phyloP scores from a whole-genome alignment of 2,888 invertebrate species.

The Alitta virens region DNA sequence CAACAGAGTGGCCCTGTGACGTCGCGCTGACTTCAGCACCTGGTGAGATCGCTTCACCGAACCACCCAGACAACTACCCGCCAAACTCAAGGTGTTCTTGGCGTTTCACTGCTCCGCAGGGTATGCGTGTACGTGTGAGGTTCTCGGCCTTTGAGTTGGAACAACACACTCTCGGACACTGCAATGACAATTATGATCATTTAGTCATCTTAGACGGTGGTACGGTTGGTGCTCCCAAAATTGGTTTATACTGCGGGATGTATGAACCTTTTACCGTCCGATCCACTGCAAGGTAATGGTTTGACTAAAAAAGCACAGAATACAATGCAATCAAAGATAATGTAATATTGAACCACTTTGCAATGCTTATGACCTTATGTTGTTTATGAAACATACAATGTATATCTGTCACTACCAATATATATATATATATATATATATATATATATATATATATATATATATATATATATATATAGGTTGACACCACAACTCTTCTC shows the following conservation, averaged over 20 bases:
- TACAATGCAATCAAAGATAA: too few relatives aligned
- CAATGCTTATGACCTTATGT: too few relatives aligned
- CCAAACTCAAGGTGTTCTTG: conserved; percentile 40
- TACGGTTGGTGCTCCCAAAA: conserved; percentile 21
- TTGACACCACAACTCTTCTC: too few relatives aligned
- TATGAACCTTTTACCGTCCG: conserved; percentile 21
- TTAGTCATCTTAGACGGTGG: conserved; percentile 22
- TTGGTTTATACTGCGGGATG: conserved; percentile 30
- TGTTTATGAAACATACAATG: too few relatives aligned
- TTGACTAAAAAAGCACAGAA: too few relatives aligned
- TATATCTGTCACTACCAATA: too few relatives aligned
- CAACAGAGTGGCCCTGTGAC: conserved; percentile 52
- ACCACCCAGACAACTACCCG: conserved; percentile 46
- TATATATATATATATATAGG: too few relatives aligned
- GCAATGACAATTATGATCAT: conserved; percentile 19
- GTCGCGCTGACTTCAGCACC: conserved; percentile 35
- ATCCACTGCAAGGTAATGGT: conserved; percentile 12
- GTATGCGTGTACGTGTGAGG: conserved; percentile 35
- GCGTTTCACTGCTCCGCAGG: conserved; percentile 38
- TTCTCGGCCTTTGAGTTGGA: conserved; percentile 45
- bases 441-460: too few relatives aligned
- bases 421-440: too few relatives aligned
- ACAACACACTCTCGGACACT: conserved; percentile 34
- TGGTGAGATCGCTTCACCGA: conserved; percentile 48
- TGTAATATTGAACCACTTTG: too few relatives aligned